Evolutionary conservation across 2,113 vertebrate genomes (phyloP).

Genomic region (Leiothrix lutea): DNA sequence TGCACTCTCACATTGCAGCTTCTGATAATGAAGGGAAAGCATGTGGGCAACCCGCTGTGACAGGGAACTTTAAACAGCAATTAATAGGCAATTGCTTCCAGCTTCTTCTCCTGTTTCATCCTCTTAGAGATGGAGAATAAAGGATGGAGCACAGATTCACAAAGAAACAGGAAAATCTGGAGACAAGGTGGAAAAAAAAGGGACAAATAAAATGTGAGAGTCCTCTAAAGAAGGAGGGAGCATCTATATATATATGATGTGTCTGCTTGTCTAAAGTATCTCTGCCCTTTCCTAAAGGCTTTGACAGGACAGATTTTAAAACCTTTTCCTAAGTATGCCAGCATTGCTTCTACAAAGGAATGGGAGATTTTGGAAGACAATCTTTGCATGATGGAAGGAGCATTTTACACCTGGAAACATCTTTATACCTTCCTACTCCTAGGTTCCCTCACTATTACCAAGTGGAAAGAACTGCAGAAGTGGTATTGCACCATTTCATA

Average conservation of each 20-base stretch:
- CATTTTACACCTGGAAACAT: not conserved
- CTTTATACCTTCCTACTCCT: not conserved
- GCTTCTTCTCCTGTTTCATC: not conserved
- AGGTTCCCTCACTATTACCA: not conserved
- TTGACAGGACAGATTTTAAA: not conserved
- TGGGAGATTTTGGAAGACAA: not conserved
- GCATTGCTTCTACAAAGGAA: not conserved
- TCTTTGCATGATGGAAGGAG: not conserved
- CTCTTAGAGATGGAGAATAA: not conserved
- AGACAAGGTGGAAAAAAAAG: not conserved
- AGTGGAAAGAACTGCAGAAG: not conserved
- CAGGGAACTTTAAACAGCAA: not conserved
- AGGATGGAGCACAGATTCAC: not conserved
- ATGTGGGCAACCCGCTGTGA: not conserved
- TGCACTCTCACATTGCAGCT: rapidly evolving
- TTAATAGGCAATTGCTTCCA: not conserved
- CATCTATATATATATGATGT: not conserved
- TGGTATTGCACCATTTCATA: rapidly evolving
- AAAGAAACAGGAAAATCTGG: not conserved
- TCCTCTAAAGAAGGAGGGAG: not conserved
- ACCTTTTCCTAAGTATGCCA: not conserved
- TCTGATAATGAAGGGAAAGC: not conserved
- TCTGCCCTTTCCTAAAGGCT: not conserved
- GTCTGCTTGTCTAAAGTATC: not conserved
- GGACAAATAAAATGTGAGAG: not conserved